Evolutionary conservation across 2,888 invertebrate species (phyloP).

Genomic region (Malthinus flaveolus): DNA sequence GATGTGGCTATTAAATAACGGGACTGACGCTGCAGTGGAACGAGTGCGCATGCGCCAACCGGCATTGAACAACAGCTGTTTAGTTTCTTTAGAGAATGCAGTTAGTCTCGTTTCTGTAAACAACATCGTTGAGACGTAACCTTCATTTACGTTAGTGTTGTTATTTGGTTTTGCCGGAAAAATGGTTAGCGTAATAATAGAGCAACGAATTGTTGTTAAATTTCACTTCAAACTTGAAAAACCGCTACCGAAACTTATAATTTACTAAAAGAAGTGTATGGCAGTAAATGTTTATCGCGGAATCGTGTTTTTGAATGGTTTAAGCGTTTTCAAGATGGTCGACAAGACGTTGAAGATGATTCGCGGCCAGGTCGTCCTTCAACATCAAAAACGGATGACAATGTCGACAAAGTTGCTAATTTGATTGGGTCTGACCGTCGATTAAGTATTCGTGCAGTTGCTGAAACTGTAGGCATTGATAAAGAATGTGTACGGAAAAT

Average conservation of each 20-base stretch:
- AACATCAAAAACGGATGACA: too few relatives aligned
- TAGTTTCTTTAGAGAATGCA: too few relatives aligned
- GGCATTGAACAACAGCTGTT: too few relatives aligned
- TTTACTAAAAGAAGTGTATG: conserved; percentile 13
- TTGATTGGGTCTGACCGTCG: conserved; percentile 22
- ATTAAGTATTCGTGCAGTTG: conserved; percentile 10
- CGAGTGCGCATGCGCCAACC: too few relatives aligned
- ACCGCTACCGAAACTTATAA: conserved; percentile 5
- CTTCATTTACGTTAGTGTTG: too few relatives aligned
- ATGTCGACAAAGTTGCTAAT: conserved; percentile 28
- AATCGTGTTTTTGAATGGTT: conserved; percentile 6
- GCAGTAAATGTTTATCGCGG: conserved; percentile 7
- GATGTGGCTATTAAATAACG: too few relatives aligned
- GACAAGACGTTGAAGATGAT: conserved; percentile 12
- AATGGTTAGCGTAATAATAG: too few relatives aligned
- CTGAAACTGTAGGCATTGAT: conserved; percentile 7
- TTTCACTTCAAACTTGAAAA: conserved; percentile 12
- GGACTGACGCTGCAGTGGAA: too few relatives aligned
- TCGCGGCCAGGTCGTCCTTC: background rate
- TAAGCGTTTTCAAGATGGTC: conserved; percentile 8
- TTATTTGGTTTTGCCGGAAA: too few relatives aligned
- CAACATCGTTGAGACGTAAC: too few relatives aligned
- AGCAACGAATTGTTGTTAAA: too few relatives aligned
- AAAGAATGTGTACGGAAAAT: conserved; percentile 1
- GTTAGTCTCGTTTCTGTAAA: too few relatives aligned